Evolutionary conservation across 2,113 vertebrate species (phyloP).

Genomic region (western clawed frog (Xenopus tropicalis)): DNA sequence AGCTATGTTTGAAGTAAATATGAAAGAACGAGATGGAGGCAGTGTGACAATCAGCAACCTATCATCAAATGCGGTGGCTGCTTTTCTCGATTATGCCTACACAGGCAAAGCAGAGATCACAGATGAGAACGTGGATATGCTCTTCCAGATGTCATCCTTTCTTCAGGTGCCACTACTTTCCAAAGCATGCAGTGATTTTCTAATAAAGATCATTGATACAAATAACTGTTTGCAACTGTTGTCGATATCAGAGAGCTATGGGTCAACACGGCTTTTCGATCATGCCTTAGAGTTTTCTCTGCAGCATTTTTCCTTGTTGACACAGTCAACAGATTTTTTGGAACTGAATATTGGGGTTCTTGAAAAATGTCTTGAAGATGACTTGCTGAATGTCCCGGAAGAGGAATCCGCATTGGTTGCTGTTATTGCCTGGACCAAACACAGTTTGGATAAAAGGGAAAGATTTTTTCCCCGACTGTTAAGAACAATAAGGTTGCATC

Average conservation of each 20-base stretch:
- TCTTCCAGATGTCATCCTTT: conserved; percentile 93
- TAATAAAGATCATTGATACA: conserved; percentile 84
- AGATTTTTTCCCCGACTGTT: conserved; percentile 75
- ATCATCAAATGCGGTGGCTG: conserved; percentile 73
- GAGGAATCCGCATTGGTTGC: conserved; percentile 81
- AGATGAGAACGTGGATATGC: conserved; percentile 87
- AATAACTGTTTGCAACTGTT: conserved; percentile 86
- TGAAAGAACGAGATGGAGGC: conserved; percentile 88
- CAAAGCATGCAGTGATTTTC: conserved; percentile 90
- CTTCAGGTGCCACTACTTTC: conserved; percentile 87
- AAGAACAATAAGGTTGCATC: conserved; percentile 80
- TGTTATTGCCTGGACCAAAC: conserved; percentile 79
- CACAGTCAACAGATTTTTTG: conserved; percentile 81
- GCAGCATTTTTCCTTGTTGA: conserved; percentile 77
- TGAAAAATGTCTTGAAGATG: conserved; percentile 77
- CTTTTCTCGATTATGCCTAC: conserved; percentile 95
- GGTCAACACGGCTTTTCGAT: conserved; percentile 74
- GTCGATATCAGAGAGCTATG: conserved; percentile 86
- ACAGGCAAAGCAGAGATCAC: conserved; percentile 87
- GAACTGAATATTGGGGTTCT: conserved; percentile 83
- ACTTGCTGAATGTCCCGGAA: conserved; percentile 76
- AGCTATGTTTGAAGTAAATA: conserved; percentile 96
- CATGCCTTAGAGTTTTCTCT: conserved; percentile 79
- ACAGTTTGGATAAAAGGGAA: conserved; percentile 69
- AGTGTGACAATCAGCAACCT: conserved; percentile 86